Base-by-base conservation (phyloP, 2,113 vertebrate genomes). In the Melanocharis versteri region DNA sequence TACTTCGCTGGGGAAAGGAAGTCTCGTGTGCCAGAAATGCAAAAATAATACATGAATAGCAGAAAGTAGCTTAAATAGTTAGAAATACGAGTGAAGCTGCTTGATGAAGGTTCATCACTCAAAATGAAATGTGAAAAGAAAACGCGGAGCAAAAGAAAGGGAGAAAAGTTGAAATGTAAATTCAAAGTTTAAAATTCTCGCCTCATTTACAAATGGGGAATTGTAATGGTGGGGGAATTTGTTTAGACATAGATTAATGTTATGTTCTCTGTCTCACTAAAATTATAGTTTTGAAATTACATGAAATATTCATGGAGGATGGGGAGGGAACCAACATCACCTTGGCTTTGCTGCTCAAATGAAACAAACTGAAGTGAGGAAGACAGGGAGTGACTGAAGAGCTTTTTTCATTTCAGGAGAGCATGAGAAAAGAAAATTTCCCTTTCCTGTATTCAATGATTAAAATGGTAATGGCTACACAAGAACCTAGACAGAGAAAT, bases 241-340 rank as follows among this genome's bases (percentile, higher is more conserved):
- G 69, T 94, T 95, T 93, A 93, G 94, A 84, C 92, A 84, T 42
- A 64, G 83, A 94, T 93, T 81, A 78, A 68, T 92, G 84, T 65
- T 84, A 61, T 54, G 73, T 82, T 95, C 96, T 71, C 61, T 28
- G 12, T 64, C 85, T 95, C 80, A 39, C 44, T 72, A 57, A 95
- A 95, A 95, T 93, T 82, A 93, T 22, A 84, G 83, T 76, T 87
- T 68, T 33, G 80, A 95, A 93, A 97, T 93, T 93, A 76, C 86
- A 95, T 97, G 83, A 96, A 96, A 95, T 95, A 97, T 97, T 96
- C 93, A 96, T 96, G 53, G 77, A 64, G 58, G n/a, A 62, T 27
- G 13, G 83, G 82, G 72, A 72, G 45, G 73, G 62, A 68, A 45
- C 64, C 35, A 28, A 61, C 40, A 65, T 86, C 93, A 95, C 92